These are phyloP conservation scores for Pachydiplax longipennis DNA, from an alignment of 2,888 invertebrate species.

Conservation along the genomic window DNA sequence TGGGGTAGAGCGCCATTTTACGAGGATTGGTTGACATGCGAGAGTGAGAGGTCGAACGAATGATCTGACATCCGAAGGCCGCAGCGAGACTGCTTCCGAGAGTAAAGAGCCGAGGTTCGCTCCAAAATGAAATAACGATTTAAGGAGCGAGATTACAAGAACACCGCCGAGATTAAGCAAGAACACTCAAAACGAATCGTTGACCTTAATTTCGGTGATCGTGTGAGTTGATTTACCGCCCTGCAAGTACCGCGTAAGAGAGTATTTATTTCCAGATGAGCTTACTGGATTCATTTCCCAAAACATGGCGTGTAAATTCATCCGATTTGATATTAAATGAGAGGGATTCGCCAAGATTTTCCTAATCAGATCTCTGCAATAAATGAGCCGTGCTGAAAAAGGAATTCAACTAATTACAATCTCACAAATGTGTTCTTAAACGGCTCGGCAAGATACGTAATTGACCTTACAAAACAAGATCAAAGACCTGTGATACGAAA, in stretches of 20 bases:
- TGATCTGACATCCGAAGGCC: neutral
- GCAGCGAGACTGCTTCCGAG: neutral
- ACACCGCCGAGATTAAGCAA: neutral
- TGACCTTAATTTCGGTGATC: neutral
- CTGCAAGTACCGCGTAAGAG: neutral
- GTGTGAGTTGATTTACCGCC: neutral
- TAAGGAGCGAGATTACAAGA: neutral
- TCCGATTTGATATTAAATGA: too few relatives aligned
- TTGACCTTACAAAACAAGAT: too few relatives aligned
- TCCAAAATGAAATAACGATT: neutral
- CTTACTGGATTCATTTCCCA: neutral
- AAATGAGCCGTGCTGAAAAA: too few relatives aligned
- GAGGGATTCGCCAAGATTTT: too few relatives aligned
- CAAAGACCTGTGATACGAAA: too few relatives aligned
- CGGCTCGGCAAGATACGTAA: too few relatives aligned
- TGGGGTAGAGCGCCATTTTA: neutral
- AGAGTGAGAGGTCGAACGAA: neutral
- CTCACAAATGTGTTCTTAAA: too few relatives aligned
- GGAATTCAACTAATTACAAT: too few relatives aligned
- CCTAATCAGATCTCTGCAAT: too few relatives aligned
- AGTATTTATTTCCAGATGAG: neutral
- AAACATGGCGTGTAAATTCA: neutral
- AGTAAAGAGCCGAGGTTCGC: neutral
- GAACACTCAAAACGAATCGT: neutral
- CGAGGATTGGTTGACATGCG: neutral